Evolutionary conservation across 2,113 vertebrate genomes (phyloP), one percentile per base, ranked within the genome.

Genomic region (Anoplopoma fimbria): DNA sequence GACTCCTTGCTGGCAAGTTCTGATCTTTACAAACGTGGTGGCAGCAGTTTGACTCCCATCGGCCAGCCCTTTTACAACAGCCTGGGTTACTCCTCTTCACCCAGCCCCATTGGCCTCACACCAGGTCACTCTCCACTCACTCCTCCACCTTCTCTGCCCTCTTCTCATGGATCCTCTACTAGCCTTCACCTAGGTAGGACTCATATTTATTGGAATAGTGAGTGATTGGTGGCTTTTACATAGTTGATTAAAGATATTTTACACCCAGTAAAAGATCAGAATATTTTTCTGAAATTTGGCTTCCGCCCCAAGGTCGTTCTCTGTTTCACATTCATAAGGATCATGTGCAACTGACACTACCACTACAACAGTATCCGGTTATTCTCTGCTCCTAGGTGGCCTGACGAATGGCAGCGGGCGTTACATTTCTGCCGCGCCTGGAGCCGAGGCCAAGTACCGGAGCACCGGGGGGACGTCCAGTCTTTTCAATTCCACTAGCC

Each of bases 21-120:
- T 91, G 98, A 99, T 92, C 94, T 98, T 83, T 99, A 99, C 96
- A 99, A 99, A 95, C 97, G 97, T 81, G 96, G 97, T 84, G 97
- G 96, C 93, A 98, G 97, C 96, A 98, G 96, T 95, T 95, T 99
- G 94, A 97, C 98, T 91, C 97, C 98, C 94, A 97, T 99, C 91
- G 98, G 97, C 80, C 97, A 98, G 93, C 97, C 97, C 81, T 99
- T 98, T 95, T 99, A 98, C 96, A 97, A 97, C 96, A 98, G 97
- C 96, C 96, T 99, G 95, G 97, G 98, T 94, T 98, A 99, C 96
- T 98, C 98, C 91, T 98, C 97, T 92, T 99, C 98, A 92, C 97
- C 98, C 93, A 98, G 98, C 94, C 97, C 98, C 93, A 97, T 99
- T 93, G 97, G 98, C 93, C 97, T 98, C 93, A 98, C 97, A 86